A percentile compares a stretch with the other conserved stretches of the same genome.
phyloP scores from a whole-genome alignment of 2,797 vertebrate species.

The Platalea minor region DNA sequence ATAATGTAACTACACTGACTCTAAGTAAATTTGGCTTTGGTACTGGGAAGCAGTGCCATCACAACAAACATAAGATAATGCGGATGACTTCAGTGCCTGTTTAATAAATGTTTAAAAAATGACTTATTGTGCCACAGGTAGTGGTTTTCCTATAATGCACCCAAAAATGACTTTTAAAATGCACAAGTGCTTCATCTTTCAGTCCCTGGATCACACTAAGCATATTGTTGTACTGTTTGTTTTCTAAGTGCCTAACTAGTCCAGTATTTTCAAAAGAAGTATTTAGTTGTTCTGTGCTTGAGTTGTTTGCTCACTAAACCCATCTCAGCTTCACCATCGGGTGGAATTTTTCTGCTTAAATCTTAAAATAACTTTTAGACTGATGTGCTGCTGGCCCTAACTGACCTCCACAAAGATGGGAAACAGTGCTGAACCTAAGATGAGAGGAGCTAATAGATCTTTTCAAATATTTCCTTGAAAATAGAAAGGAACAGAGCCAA shows the following conservation, averaged over 20 bases:
- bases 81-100: not conserved
- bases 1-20: not conserved
- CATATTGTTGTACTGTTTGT: not conserved
- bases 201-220: not conserved
- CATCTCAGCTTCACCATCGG: not conserved
- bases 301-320: not conserved
- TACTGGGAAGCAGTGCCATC: not conserved
- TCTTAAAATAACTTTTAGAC: not conserved
- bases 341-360: not conserved
- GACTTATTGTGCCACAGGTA: not conserved
- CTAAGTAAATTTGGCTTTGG: not conserved
- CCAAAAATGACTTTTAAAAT: not conserved
- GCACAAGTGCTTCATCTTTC: accelerated
- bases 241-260: not conserved
- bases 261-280: not conserved
- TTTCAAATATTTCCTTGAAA: not conserved
- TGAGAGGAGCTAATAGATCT: not conserved
- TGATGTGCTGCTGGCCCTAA: not conserved
- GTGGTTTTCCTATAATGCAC: not conserved
- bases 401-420: not conserved
- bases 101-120: not conserved
- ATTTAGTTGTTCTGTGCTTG: not conserved
- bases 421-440: not conserved
- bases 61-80: not conserved
- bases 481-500: not conserved